Evolutionary conservation across 2,888 invertebrate genomes (phyloP), one percentile per base, ranked within the genome.

Genomic region (Eumacrocentrus americanus): DNA sequence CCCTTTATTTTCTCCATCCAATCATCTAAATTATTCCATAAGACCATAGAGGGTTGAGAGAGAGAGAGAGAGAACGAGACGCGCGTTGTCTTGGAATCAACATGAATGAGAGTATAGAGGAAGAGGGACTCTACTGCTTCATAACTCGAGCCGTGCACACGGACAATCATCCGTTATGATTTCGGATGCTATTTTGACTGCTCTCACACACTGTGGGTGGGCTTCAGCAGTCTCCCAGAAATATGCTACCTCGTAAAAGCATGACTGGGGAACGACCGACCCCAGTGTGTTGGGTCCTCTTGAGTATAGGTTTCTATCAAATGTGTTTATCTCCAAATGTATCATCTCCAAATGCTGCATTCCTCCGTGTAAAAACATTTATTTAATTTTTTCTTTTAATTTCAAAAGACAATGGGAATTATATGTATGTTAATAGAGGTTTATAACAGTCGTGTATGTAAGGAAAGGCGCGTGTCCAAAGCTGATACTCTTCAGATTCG

Each of bases 121-220:
- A 25, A 48, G 60, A 66, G 67, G 64, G 58, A 61, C 64, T 67
- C 78, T 77, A 79, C 74, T 77, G 78, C 77, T 77, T 78, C 79
- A 78, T 80, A 80, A 79, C 80, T 72, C 69, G 74, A 65, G 64
- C 63, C 65, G 58, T 66, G 65, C 61, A 66, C 65, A 71, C 73
- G 78, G 77, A 80, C 80, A 80, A 80, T 79, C 79, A 77, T 64
- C 73, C 74, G 77, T 79, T 79, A 78, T 79, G 78, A 80, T 80
- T 80, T 78, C 76, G 73, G 71, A 72, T 77, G 78, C 76, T 79
- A 79, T 79, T 78, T 79, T 78, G 76, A 78, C 77, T 74, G 75
- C 65, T 67, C 60, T 54, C 55, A 46, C 51, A 50, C 56, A 66
- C 71, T 64, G 66, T 79, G 79, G 79, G 79, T 79, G 76, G 77